Base-by-base conservation (phyloP, 2,113 vertebrate genomes). In the Onychostoma macrolepis region DNA sequence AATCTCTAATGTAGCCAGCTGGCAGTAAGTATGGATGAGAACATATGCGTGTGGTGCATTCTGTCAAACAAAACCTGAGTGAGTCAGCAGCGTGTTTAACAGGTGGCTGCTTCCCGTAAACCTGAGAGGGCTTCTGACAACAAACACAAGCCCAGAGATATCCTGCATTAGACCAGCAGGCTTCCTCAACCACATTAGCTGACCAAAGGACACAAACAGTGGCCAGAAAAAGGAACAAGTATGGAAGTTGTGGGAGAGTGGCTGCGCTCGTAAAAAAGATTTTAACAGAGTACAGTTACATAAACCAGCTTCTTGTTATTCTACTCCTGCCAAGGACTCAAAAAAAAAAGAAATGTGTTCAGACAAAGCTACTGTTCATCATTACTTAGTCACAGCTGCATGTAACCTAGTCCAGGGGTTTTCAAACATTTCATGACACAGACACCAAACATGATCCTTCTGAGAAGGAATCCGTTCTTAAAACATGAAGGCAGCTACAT, bases 41-140 rank as follows among this genome's bases (percentile, higher is more conserved):
- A 30, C 43, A 30, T 43, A 30, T 69, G 63, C 11, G 19, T 30
- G 58, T 7, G 9, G n/a, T 48, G 63, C 19, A 8, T 83, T 61
- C 61, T 50, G 17, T 83, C 63, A 69, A 83, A 83, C 61, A 33
- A 83, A 83, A 69, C 13, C 41, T 13, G 38, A 69, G 61, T 30
- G 61, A 83, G 26, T 74, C 82, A 56, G 82, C 30, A n/a, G 67
- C 17, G 36, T 26, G 67, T 80, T 81, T 71, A 81, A 79, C 76
- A 88, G 65, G 87, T 85, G 87, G 76, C 56, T 80, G 83, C 76
- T 71, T 88, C 33, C 21, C n/a, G 43, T 50, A 48, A 43, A 41
- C 63, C 43, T 69, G 33, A 71, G 45, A 80, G 65, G 56, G 17
- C 26, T 78, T 83, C 72, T 84, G 63, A 88, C 48, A 80, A 74